A percentile compares a stretch with the other conserved stretches of the same genome.
Conservation (phyloP, 2,113 vertebrate species). For the Potamarius usumacintae region DNA sequence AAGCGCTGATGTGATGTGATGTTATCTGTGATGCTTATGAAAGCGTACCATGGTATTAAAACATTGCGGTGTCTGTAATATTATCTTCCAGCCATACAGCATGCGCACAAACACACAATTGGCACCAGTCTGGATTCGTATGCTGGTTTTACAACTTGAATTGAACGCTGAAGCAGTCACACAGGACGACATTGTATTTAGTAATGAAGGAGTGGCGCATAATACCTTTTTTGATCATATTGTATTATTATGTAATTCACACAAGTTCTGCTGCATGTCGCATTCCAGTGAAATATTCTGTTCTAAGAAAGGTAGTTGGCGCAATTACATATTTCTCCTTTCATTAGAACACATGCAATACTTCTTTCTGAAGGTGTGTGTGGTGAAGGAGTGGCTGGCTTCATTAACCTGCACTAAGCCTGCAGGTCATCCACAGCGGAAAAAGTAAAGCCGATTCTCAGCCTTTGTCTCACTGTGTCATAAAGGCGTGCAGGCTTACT, state of each 20-base stretch:
- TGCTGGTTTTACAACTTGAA: neutral
- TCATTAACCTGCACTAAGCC: conserved; percentile 61
- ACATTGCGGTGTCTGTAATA: neutral
- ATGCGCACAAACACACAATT: neutral
- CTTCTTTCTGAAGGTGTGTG: too few species aligned
- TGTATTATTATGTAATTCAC: neutral
- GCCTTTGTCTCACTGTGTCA: conserved; percentile 36
- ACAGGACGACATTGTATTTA: neutral
- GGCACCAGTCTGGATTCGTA: neutral
- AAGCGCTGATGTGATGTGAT: neutral
- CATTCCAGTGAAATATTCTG: neutral
- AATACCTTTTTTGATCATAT: neutral
- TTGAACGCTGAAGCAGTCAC: neutral
- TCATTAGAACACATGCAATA: neutral
- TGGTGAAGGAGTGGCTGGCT: conserved; percentile 35
- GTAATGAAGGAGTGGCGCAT: neutral
- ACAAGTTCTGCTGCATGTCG: neutral
- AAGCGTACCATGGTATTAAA: neutral
- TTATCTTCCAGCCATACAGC: neutral
- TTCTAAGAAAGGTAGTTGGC: neutral
- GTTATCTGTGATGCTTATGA: neutral
- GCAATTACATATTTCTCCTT: neutral
- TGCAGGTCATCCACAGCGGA: conserved; percentile 64
- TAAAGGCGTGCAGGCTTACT: conserved; percentile 28
- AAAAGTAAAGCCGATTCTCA: conserved; percentile 68